Conservation (phyloP, 1,140 invertebrate species). For the Polypedilum vanderplanki region DNA sequence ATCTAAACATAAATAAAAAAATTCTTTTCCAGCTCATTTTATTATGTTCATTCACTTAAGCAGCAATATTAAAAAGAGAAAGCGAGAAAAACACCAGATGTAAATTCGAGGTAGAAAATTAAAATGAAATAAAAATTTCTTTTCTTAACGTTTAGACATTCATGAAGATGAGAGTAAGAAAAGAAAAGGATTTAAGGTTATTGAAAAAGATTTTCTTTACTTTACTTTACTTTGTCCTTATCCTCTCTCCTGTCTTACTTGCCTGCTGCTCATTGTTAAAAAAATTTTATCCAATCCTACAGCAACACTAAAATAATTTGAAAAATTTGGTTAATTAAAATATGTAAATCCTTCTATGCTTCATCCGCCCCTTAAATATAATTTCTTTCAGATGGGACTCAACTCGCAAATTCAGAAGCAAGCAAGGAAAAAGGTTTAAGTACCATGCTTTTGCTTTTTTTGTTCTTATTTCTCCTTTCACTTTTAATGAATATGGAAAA, state of each 20-base stretch:
- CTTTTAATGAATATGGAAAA: neutral
- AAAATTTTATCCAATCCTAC: neutral
- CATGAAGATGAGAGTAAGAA: no score
- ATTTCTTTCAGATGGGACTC: neutral
- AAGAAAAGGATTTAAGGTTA: neutral
- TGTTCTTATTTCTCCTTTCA: no score
- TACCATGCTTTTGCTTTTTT: neutral
- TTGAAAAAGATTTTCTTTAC: neutral
- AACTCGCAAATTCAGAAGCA: neutral
- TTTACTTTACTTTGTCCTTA: neutral
- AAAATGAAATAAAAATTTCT: constrained; percentile 1
- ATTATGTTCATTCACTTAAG: neutral
- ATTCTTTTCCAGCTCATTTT: neutral
- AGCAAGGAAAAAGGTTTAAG: neutral
- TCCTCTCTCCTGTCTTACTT: neutral
- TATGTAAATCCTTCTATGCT: constrained; percentile 7
- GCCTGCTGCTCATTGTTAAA: neutral
- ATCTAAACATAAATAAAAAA: no score
- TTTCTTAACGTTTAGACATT: neutral
- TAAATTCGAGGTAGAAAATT: constrained; percentile 4
- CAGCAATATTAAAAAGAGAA: neutral
- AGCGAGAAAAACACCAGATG: neutral
- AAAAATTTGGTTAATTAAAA: constrained; percentile 29
- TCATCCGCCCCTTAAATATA: neutral
- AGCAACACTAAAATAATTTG: constrained; percentile 21